Evolutionary conservation across 2,888 invertebrate genomes (phyloP).

Genomic region (Lithophane socia): DNA sequence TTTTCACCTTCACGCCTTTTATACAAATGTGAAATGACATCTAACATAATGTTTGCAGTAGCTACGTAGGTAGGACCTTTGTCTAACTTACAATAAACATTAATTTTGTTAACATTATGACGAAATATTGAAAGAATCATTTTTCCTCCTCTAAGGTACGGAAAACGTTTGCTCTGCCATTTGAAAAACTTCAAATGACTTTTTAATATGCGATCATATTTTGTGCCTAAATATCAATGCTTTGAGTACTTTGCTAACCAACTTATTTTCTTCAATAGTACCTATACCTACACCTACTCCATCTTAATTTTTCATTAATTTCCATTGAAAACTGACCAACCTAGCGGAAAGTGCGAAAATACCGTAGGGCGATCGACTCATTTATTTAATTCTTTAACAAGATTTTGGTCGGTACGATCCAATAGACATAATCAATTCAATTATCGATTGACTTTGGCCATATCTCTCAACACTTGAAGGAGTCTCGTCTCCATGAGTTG

Average conservation of each 20-base stretch:
- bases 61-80: background rate
- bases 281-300: background rate
- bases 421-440: slow-evolving; percentile 24
- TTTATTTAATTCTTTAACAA: background rate
- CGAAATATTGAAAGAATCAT: background rate
- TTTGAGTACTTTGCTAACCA: background rate
- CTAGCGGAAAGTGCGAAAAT: background rate
- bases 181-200: background rate
- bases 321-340: background rate
- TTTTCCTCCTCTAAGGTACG: background rate
- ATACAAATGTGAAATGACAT: slow-evolving; percentile 8
- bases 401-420: slow-evolving; percentile 10
- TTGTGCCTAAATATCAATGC: background rate
- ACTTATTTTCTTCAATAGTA: background rate
- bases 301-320: background rate
- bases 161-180: background rate
- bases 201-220: background rate
- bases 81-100: slow-evolving; percentile 4
- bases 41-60: background rate
- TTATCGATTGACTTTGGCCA: slow-evolving; percentile 41
- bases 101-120: background rate
- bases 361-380: background rate
- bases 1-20: slow-evolving; percentile 48
- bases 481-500: slow-evolving; percentile 8
- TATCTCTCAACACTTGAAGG: slow-evolving; percentile 11